A percentile compares a stretch with the other conserved stretches of the same genome.
Evolutionary conservation across 2,113 vertebrate species (phyloP).

Genomic region (Mesitornis unicolor): DNA sequence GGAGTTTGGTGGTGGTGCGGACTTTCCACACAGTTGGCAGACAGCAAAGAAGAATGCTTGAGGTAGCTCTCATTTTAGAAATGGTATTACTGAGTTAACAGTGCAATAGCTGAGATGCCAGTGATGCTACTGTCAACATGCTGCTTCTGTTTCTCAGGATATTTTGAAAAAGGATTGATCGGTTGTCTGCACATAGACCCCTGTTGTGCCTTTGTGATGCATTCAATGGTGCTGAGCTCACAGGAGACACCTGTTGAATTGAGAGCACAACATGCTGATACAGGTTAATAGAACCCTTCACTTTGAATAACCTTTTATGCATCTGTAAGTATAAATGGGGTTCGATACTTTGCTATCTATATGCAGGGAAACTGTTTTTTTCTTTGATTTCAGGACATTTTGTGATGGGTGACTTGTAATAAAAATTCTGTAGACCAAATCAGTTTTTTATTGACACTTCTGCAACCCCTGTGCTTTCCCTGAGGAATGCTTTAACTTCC

Average conservation of each 20-base stretch:
- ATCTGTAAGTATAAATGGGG: neutral
- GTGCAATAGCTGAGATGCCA: neutral
- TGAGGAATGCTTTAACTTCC: neutral
- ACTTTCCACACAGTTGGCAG: neutral
- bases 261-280: neutral
- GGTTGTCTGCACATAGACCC: neutral
- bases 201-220: neutral
- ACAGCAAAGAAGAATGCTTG: neutral
- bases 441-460: neutral
- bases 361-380: neutral
- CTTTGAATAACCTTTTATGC: neutral
- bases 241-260: neutral
- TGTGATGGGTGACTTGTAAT: neutral
- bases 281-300: neutral
- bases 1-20: rapidly evolving
- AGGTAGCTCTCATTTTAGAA: neutral
- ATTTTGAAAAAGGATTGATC: neutral
- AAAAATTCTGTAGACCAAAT: neutral
- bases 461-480: neutral
- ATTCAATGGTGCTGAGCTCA: neutral
- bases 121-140: neutral
- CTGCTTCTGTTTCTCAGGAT: neutral
- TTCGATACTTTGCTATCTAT: neutral
- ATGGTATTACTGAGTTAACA: neutral
- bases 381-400: neutral